A percentile compares a stretch with the other conserved stretches of the same genome.
Evolutionary conservation across 2,888 invertebrate species (phyloP).

Genomic region (Brachynemurus nebulosus): DNA sequence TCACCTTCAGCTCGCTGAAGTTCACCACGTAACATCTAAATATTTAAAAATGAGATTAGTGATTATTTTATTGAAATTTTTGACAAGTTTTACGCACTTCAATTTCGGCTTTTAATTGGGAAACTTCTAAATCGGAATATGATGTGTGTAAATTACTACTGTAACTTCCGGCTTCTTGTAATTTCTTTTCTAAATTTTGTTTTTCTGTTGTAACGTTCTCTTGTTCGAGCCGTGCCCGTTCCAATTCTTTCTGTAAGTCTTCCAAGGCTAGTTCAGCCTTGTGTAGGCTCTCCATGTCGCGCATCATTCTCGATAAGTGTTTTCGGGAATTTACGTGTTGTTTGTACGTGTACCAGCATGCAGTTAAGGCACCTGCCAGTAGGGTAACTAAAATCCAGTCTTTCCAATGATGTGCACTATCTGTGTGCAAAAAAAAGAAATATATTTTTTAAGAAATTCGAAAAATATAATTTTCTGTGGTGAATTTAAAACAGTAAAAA

Average conservation of each 20-base stretch:
- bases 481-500: no score
- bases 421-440: no score
- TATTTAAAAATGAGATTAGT: no score
- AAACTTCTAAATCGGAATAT: constrained; percentile 67
- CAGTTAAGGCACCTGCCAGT: constrained; percentile 70
- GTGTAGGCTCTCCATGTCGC: constrained; percentile 84
- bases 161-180: constrained; percentile 60
- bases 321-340: constrained; percentile 78
- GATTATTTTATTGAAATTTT: background rate
- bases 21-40: constrained; percentile 62
- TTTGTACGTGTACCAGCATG: constrained; percentile 83
- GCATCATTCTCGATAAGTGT: constrained; percentile 82
- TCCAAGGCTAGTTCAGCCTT: constrained; percentile 78
- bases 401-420: constrained; percentile 47
- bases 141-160: constrained; percentile 48
- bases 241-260: constrained; percentile 72
- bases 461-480: no score
- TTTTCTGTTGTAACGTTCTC: constrained; percentile 71
- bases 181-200: constrained; percentile 63
- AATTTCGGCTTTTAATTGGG: constrained; percentile 70
- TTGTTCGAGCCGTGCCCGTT: constrained; percentile 68
- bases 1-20: constrained; percentile 80
- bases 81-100: constrained; percentile 38
- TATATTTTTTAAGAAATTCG: no score
- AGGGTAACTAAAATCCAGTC: constrained; percentile 77